phyloP scores from a whole-genome alignment of 1,140 invertebrate genomes.

The Centruroides sculpturatus region DNA sequence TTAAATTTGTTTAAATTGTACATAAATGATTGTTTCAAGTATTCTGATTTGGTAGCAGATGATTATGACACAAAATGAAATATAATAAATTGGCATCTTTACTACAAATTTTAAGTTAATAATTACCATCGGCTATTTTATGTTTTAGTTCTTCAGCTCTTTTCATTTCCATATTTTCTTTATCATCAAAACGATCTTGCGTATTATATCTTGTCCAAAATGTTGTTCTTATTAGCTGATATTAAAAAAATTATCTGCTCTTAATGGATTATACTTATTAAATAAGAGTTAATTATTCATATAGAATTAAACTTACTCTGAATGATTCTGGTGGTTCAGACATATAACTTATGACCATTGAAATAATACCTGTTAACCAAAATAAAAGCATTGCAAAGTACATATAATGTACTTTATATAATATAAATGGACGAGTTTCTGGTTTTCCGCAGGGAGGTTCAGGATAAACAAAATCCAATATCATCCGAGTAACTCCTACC shows the following conservation, averaged over 20 bases:
- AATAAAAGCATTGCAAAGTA: conserved; percentile 24
- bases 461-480: conserved; percentile 20
- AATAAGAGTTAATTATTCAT: not conserved
- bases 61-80: not conserved
- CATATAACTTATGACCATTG: conserved; percentile 21
- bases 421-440: conserved; percentile 15
- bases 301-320: conserved; percentile 10
- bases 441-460: conserved; percentile 10
- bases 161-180: conserved; percentile 13
- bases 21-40: too few relatives aligned
- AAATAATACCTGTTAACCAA: conserved; percentile 20
- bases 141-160: conserved; percentile 4
- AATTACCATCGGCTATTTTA: not conserved
- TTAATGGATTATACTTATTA: not conserved
- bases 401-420: conserved; percentile 20
- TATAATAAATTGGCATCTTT: too few relatives aligned
- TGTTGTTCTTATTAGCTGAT: conserved; percentile 18
- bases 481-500: conserved; percentile 23
- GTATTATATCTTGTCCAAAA: conserved; percentile 17
- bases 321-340: conserved; percentile 14
- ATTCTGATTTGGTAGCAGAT: not conserved
- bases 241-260: not conserved
- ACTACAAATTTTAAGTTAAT: too few relatives aligned
- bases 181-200: conserved; percentile 15
- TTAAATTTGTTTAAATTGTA: too few relatives aligned